Evolutionary conservation across 1,140 invertebrate genomes (phyloP).

Genomic region (Pseudomyrmex concolor): DNA sequence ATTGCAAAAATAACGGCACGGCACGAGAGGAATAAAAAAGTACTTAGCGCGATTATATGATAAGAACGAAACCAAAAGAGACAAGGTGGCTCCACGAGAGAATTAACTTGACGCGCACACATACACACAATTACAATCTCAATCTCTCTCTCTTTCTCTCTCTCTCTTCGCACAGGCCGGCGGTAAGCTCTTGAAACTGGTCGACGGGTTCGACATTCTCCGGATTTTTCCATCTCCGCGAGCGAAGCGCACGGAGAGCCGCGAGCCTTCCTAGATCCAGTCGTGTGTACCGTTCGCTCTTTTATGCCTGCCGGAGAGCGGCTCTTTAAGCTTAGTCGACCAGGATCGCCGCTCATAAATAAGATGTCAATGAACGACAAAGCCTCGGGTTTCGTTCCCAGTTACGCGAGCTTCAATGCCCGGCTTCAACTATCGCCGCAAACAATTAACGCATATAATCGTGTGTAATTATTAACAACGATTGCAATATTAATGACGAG

Average conservation of each 20-base stretch:
- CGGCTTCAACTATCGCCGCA: constrained; percentile 14
- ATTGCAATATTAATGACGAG: neutral
- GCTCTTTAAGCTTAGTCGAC: constrained; percentile 50
- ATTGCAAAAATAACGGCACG: constrained; percentile 19
- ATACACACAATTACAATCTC: constrained; percentile 75
- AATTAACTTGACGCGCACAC: constrained; percentile 78
- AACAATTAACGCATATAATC: neutral
- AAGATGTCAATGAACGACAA: constrained; percentile 63
- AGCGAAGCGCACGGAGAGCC: constrained; percentile 40
- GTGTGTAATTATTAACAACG: neutral
- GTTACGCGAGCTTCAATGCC: constrained; percentile 40
- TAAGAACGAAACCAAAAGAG: constrained; percentile 59
- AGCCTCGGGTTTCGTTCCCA: constrained; percentile 37
- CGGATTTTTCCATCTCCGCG: constrained; percentile 75
- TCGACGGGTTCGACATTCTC: constrained; percentile 80
- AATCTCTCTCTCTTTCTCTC: constrained; percentile 21
- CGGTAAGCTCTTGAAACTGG: constrained; percentile 80
- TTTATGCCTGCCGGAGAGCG: constrained; percentile 48
- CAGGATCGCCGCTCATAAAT: constrained; percentile 58
- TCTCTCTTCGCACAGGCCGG: constrained; percentile 67
- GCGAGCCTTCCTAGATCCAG: constrained; percentile 45
- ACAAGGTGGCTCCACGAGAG: constrained; percentile 72
- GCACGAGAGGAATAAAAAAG: neutral
- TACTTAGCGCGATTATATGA: constrained; percentile 38
- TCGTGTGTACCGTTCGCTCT: constrained; percentile 38